phyloP scores from a whole-genome alignment of 2,797 vertebrate species.

The Urophycis tenuis region DNA sequence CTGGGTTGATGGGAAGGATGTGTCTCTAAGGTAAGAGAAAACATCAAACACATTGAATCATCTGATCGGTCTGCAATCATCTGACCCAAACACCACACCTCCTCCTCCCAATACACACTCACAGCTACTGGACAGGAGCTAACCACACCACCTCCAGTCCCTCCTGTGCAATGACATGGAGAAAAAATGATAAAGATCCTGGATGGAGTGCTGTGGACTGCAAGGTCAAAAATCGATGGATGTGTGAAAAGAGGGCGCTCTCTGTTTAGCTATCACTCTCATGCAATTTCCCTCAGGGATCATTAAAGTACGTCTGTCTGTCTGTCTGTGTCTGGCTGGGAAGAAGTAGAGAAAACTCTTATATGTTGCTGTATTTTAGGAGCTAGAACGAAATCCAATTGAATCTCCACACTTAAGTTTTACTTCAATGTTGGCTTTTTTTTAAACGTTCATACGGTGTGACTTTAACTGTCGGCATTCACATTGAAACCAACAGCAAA shows the following conservation, averaged over 20 bases:
- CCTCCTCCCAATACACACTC: background rate
- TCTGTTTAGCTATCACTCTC: background rate
- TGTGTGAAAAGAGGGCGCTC: slow-evolving; percentile 31
- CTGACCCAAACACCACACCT: background rate
- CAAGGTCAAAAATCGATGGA: rapidly evolving
- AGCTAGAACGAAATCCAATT: too few species aligned
- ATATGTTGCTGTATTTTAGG: too few species aligned
- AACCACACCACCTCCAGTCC: background rate
- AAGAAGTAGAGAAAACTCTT: background rate
- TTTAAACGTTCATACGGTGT: too few species aligned
- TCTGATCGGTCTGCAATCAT: background rate
- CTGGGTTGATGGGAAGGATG: slow-evolving; percentile 38
- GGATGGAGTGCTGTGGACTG: background rate
- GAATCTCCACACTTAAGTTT: too few species aligned
- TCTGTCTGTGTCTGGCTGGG: too few species aligned
- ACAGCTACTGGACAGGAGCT: slow-evolving; percentile 29
- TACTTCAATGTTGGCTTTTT: background rate
- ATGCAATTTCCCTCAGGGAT: too few species aligned
- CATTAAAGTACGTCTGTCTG: too few species aligned
- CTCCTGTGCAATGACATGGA: background rate
- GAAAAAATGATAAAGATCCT: rapidly evolving
- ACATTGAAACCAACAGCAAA: too few species aligned
- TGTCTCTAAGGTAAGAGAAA: slow-evolving; percentile 25
- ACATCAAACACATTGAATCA: background rate
- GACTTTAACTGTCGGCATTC: too few species aligned